Evolutionary conservation across 1,140 invertebrate species (phyloP), one percentile per base, ranked within the genome.

Genomic region (Trichonephila inaurata): DNA sequence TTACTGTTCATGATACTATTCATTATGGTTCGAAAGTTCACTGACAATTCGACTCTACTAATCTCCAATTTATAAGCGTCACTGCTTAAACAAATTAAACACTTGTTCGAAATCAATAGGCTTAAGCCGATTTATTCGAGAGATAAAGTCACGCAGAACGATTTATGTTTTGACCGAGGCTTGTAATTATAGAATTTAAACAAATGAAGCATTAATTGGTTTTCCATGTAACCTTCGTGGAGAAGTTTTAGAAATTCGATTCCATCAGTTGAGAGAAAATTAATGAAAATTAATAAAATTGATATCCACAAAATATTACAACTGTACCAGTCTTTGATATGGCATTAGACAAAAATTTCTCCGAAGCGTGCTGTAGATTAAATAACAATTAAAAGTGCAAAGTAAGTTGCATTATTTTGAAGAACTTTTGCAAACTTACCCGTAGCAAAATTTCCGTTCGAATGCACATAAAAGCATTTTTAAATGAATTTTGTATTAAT

Each of bases 31-130:
- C 51, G 10, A 51, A 51, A 51, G 51, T 51, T 51, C 10, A 51
- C 51, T 51, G 51, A 51, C 24, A 69, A 69, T 69, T n/a, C 51
- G 51, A 83, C 33, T 83, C 51, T 83, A 33, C 18, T 6, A 51
- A 89, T 89, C 64, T 19, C 21, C 40, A 51, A 89, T 69, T 89
- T 72, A 89, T 69, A 58, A 24, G 62, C 62, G 21, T 19, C 87
- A 58, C 21, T 89, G 87, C 58, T 58, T 72, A 72, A 51, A 51
- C 24, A 66, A 89, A 89, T 89, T 72, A 89, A 89, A 89, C 87
- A 72, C 64, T 89, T 89, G 87, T 89, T 89, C 87, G 62, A 51
- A 89, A 62, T 18, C 87, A 89, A 33, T 89, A 69, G 21, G 64
- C 64, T 33, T 89, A 58, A 89, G 14, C 33, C 8, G 62, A 58